A percentile compares a stretch with the other conserved stretches of the same genome.
These are phyloP conservation scores for Drosophila prostipennis DNA, from an alignment of 2,888 invertebrate genomes.

Conservation along the genomic window DNA sequence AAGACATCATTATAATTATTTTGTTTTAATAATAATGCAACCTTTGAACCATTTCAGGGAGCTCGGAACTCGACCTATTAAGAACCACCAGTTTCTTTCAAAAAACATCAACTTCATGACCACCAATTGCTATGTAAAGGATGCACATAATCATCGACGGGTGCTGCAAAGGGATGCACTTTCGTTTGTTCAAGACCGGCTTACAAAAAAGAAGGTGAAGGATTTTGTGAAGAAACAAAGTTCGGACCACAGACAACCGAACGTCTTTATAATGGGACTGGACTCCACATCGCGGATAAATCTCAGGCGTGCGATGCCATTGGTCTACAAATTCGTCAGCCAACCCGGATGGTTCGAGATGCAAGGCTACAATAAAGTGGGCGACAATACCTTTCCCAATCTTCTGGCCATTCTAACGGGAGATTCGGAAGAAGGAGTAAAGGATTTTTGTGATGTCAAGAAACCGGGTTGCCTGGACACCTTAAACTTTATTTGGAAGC, in stretches of 20 bases:
- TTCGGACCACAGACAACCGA: constrained; percentile 26
- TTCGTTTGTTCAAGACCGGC: constrained; percentile 25
- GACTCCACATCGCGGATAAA: constrained; percentile 93
- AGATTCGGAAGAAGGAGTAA: constrained; percentile 84
- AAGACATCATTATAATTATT: neutral
- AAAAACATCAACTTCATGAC: constrained; percentile 20
- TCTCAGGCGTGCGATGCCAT: constrained; percentile 89
- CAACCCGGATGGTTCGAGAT: constrained; percentile 87
- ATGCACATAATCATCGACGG: neutral
- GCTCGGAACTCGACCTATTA: neutral
- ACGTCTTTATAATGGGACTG: constrained; percentile 89
- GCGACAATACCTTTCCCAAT: constrained; percentile 95
- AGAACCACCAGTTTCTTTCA: constrained; percentile 11
- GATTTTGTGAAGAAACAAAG: neutral
- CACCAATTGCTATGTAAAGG: constrained; percentile 23
- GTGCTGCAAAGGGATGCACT: constrained; percentile 30
- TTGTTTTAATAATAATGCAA: neutral
- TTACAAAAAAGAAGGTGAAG: neutral
- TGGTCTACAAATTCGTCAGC: constrained; percentile 87
- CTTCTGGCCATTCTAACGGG: constrained; percentile 92
- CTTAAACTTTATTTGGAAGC: constrained; percentile 90
- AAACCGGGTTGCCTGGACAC: constrained; percentile 87
- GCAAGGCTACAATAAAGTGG: constrained; percentile 89
- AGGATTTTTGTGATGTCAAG: constrained; percentile 84
- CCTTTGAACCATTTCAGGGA: neutral